Percentiles rank a stretch among this genome's conserved stretches.
Evolutionary conservation across 2,888 invertebrate genomes (phyloP).

Genomic region (Cyclophora albipunctata): DNA sequence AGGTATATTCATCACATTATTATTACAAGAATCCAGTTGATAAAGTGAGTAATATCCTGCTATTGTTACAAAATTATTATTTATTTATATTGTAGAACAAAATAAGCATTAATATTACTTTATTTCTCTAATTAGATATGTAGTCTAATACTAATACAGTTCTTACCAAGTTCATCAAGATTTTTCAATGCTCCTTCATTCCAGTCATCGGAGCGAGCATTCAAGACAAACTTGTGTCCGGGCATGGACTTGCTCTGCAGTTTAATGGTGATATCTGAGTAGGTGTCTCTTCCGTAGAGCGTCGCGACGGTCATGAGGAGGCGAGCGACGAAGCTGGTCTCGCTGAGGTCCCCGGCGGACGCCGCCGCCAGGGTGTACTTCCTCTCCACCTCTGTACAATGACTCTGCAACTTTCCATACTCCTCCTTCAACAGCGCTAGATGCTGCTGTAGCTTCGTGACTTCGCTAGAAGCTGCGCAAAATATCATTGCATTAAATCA

Average conservation of each 20-base stretch:
- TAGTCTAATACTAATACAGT: no score
- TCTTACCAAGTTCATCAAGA: slow-evolving; percentile 79
- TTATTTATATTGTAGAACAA: no score
- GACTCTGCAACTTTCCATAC: slow-evolving; percentile 90
- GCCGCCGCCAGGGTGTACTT: slow-evolving; percentile 88
- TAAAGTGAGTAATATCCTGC: no score
- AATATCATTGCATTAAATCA: slow-evolving; percentile 33
- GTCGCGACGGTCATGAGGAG: slow-evolving; percentile 87
- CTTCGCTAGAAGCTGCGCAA: slow-evolving; percentile 74
- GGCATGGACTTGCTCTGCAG: slow-evolving; percentile 82
- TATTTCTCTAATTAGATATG: no score
- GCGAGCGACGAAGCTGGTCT: slow-evolving; percentile 89
- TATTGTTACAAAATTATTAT: no score
- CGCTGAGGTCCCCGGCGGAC: slow-evolving; percentile 77
- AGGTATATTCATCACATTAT: no score
- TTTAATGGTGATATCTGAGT: slow-evolving; percentile 88
- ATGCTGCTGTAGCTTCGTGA: slow-evolving; percentile 87
- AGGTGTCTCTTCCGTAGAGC: slow-evolving; percentile 86
- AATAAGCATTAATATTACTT: no score
- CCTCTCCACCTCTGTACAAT: slow-evolving; percentile 86
- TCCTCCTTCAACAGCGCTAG: slow-evolving; percentile 90
- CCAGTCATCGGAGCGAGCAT: slow-evolving; percentile 92
- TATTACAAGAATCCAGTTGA: no score
- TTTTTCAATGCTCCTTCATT: slow-evolving; percentile 81
- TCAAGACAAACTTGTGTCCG: slow-evolving; percentile 92